Evolutionary conservation across 2,113 vertebrate genomes (phyloP).

Genomic region (Thymallus thymallus): DNA sequence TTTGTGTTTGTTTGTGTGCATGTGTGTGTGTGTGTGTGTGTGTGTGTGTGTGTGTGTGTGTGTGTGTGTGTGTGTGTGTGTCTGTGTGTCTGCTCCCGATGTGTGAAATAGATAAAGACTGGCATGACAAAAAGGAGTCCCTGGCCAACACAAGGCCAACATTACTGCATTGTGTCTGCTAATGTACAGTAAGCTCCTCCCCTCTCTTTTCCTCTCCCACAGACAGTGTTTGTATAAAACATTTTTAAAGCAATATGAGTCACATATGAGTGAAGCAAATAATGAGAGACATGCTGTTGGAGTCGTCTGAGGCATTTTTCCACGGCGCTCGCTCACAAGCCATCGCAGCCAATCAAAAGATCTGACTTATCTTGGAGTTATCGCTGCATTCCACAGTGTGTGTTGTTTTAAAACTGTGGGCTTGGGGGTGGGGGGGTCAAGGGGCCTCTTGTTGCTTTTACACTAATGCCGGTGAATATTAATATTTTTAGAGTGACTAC

Average conservation of each 20-base stretch:
- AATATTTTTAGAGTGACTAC: slow-evolving; percentile 62
- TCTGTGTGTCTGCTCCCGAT: slow-evolving; percentile 53
- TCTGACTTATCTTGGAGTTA: slow-evolving; percentile 46
- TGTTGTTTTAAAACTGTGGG: slow-evolving; percentile 60
- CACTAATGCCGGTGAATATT: slow-evolving; percentile 49
- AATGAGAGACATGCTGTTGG: slow-evolving; percentile 38
- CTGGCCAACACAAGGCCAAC: slow-evolving; percentile 52
- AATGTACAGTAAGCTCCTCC: background rate
- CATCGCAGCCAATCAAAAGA: slow-evolving; percentile 46
- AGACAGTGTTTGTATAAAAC: slow-evolving; percentile 60
- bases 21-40: too few species aligned
- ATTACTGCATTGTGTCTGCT: slow-evolving; percentile 47
- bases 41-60: too few species aligned
- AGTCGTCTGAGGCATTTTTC: slow-evolving; percentile 17
- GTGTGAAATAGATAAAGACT: slow-evolving; percentile 58
- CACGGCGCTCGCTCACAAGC: slow-evolving; percentile 2
- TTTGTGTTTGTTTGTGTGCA: slow-evolving; percentile 14
- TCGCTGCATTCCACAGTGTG: slow-evolving; percentile 51
- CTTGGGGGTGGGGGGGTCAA: slow-evolving; percentile 38
- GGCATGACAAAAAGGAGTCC: slow-evolving; percentile 48
- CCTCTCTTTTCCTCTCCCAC: background rate
- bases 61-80: slow-evolving; percentile 9
- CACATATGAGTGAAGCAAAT: slow-evolving; percentile 32
- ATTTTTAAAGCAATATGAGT: slow-evolving; percentile 36
- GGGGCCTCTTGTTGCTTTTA: slow-evolving; percentile 56